Evolutionary conservation across 2,113 vertebrate species (phyloP).

Genomic region (zebrafish (Danio rerio)): DNA sequence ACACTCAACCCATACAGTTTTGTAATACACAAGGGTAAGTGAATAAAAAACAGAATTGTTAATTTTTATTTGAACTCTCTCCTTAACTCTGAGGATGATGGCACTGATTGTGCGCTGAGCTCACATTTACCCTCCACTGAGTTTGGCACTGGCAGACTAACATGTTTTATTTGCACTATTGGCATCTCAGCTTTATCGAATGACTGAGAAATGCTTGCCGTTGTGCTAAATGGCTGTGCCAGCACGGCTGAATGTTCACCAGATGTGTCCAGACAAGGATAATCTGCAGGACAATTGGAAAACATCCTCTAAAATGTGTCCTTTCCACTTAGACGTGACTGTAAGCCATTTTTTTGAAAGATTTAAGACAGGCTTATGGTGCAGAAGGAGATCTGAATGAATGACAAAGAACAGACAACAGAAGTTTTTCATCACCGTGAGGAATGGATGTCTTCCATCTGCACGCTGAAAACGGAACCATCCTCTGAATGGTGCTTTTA

Average conservation of each 20-base stretch:
- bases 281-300: conserved; percentile 15
- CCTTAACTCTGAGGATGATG: neutral
- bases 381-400: conserved; percentile 17
- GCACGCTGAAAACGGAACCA: neutral
- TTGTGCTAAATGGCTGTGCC: conserved; percentile 13
- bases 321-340: conserved; percentile 4
- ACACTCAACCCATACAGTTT: neutral
- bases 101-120: neutral
- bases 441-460: neutral
- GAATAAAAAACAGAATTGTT: neutral
- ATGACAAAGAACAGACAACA: conserved; percentile 19
- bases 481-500: neutral
- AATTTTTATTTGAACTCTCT: neutral
- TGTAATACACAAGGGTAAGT: neutral
- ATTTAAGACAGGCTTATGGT: neutral
- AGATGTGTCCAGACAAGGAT: conserved; percentile 36
- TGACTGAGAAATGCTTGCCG: neutral
- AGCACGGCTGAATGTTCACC: conserved; percentile 8
- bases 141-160: conserved; percentile 11
- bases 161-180: conserved; percentile 32
- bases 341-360: neutral
- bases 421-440: neutral
- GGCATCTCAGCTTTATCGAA: neutral
- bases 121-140: conserved; percentile 9
- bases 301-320: neutral